Percentiles rank a stretch among this genome's conserved stretches.
Conservation (phyloP, 1,140 invertebrate species). For the Trichoplusia ni region DNA sequence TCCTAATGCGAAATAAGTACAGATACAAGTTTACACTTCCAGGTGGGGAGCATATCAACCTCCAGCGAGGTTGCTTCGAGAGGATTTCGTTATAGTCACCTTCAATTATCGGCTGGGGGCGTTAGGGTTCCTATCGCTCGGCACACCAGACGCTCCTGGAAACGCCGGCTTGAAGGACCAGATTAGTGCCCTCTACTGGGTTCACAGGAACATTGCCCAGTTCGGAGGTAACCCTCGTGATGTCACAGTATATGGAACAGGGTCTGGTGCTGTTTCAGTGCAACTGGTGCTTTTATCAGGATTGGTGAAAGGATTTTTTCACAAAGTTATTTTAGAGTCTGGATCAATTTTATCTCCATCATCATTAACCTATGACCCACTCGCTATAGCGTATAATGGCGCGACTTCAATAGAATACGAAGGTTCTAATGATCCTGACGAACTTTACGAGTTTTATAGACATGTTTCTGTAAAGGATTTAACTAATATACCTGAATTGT, state of each 20-base stretch:
- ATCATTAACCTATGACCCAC: conserved; percentile 50
- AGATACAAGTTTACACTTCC: too few relatives aligned
- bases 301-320: conserved; percentile 48
- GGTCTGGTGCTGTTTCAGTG: conserved; percentile 80
- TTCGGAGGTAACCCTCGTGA: conserved; percentile 86
- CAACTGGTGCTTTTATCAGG: conserved; percentile 59
- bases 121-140: conserved; percentile 85
- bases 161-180: conserved; percentile 91
- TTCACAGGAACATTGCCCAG: conserved; percentile 85
- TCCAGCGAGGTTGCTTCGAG: conserved; percentile 46
- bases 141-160: conserved; percentile 83
- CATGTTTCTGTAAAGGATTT: conserved; percentile 33
- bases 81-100: conserved; percentile 57
- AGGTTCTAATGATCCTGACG: conserved; percentile 13
- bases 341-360: conserved; percentile 63
- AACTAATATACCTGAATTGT: conserved; percentile 43
- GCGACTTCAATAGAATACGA: conserved; percentile 52
- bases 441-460: conserved; percentile 51
- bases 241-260: conserved; percentile 86
- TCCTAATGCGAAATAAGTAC: too few relatives aligned
- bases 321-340: conserved; percentile 66
- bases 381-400: conserved; percentile 38
- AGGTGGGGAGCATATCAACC: conserved; percentile 60
- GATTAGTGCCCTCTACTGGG: conserved; percentile 87
- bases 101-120: conserved; percentile 82